Base-by-base conservation (phyloP, 1,140 invertebrate species). In the Archivesica marissinica region DNA sequence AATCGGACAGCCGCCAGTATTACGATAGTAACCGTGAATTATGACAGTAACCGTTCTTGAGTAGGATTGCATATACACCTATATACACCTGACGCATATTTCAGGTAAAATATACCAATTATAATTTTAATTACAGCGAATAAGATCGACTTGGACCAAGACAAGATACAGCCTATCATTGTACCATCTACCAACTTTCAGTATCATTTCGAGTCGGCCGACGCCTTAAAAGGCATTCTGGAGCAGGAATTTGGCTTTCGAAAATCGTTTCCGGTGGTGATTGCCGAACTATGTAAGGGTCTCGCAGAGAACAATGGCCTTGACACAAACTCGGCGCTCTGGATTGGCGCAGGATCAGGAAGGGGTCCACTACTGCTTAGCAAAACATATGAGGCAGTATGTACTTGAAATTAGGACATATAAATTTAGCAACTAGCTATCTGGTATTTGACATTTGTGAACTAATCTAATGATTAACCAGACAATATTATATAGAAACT, bases 211-310 rank as follows among this genome's bases (percentile, higher is more conserved):
- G 92, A 92, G 47, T 86, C 86, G 9, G 41, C 80, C 23, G 52
- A 79, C 13, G 72, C 89, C 6, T 84, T 92, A 75, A 50, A 88
- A 30, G 91, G 91, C 15, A 92, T 92, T 50, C 86, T 91, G 11
- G 90, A 92, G 82, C 88, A 88, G 47, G 92, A 92, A 75, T 92
- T 92, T 88, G 92, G 92, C 23, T 92, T 86, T 84, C 87, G 92
- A 56, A 90, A 92, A 39, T 80, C 88, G n/a, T 88, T 91, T 50
- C 86, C 91, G 25, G 86, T 84, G 44, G 86, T 66, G 0, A 72
- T 89, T 0, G 87, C 90, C 23, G 83, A 78, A 15, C 79, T 89
- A 28, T 90, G 89, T 70, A 41, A 61, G 17, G 72, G 80, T 23
- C 86, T 89, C 30, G 72, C 72, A 9, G 72, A 75, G 11, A 72